A percentile compares a stretch with the other conserved stretches of the same genome.
Conservation (phyloP, 2,888 invertebrate genomes). For the Ectropis crepuscularia region DNA sequence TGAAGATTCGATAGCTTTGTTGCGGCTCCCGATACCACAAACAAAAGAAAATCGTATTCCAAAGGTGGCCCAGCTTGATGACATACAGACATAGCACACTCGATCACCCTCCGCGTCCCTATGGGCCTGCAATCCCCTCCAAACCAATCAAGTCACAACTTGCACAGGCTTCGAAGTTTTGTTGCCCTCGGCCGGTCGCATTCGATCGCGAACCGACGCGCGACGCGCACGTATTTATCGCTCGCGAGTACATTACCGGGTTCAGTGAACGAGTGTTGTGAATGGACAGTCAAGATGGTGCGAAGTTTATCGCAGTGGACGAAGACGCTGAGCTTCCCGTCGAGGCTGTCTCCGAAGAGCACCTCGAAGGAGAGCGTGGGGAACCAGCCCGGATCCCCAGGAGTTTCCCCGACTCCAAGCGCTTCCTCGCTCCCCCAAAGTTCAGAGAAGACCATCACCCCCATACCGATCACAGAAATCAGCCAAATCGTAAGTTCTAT, state of each 20-base stretch:
- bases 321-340: conserved; percentile 95
- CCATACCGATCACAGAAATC: conserved; percentile 87
- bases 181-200: conserved; percentile 59
- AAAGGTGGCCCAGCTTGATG: conserved; percentile 55
- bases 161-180: conserved; percentile 66
- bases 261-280: conserved; percentile 78
- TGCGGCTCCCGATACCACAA: conserved; percentile 59
- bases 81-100: conserved; percentile 40
- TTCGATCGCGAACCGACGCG: conserved; percentile 71
- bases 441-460: conserved; percentile 82
- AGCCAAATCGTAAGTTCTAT: conserved; percentile 87
- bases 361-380: conserved; percentile 89
- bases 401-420: conserved; percentile 87
- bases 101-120: conserved; percentile 45
- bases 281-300: conserved; percentile 88
- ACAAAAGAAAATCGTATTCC: conserved; percentile 71
- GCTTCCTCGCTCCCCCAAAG: conserved; percentile 84
- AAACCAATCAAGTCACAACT: conserved; percentile 69
- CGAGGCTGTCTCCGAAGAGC: conserved; percentile 92
- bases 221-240: conserved; percentile 61
- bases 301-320: conserved; percentile 96
- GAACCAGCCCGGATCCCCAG: conserved; percentile 82
- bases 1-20: conserved; percentile 41
- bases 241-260: conserved; percentile 51
- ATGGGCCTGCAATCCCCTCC: conserved; percentile 48